Evolutionary conservation across 2,888 invertebrate genomes (phyloP).

Genomic region (Cephalotes varians): DNA sequence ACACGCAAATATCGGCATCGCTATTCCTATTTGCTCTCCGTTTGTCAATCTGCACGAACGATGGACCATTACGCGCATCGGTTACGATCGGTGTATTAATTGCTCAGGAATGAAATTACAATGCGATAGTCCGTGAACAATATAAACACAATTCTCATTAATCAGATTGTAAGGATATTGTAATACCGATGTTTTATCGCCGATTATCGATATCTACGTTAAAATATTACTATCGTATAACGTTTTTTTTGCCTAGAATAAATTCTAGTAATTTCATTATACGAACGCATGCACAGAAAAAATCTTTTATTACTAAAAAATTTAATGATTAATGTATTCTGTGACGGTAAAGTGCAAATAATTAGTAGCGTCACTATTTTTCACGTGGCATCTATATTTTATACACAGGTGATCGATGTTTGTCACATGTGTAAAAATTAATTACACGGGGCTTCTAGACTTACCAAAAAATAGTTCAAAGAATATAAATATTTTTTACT

Average conservation of each 20-base stretch:
- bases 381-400: constrained; percentile 7
- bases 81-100: constrained; percentile 65
- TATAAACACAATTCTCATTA: constrained; percentile 36
- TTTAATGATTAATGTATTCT: not conserved
- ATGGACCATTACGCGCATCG: constrained; percentile 69
- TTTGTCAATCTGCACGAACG: constrained; percentile 72
- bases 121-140: constrained; percentile 34
- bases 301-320: not conserved
- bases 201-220: not conserved
- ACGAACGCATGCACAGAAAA: not conserved
- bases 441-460: constrained; percentile 30
- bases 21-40: constrained; percentile 64
- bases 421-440: constrained; percentile 31
- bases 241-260: not conserved
- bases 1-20: constrained; percentile 43
- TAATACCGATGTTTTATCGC: constrained; percentile 21
- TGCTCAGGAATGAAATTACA: constrained; percentile 55
- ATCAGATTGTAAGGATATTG: constrained; percentile 36
- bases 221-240: not conserved
- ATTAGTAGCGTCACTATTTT: constrained; percentile 23
- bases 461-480: constrained; percentile 30
- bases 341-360: not conserved
- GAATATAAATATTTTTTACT: constrained; percentile 16
- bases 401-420: constrained; percentile 7
- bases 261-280: not conserved